A percentile compares a stretch with the other conserved stretches of the same genome.
Conservation (phyloP, 2,888 invertebrate species). For the Sinopyrophorus schimmeli region DNA sequence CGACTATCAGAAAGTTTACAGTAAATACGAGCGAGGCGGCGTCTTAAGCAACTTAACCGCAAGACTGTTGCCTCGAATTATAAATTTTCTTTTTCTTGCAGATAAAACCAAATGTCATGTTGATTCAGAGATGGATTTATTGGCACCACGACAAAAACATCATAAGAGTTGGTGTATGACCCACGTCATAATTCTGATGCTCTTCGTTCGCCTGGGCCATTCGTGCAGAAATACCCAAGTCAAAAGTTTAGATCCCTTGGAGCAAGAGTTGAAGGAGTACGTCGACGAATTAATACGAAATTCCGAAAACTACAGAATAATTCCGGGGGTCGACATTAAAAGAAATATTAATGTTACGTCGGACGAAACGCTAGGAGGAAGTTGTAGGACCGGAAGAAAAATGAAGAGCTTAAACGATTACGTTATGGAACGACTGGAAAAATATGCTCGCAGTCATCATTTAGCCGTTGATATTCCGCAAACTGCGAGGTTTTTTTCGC, state of each 20-base stretch:
- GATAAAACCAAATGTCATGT: conserved; percentile 40
- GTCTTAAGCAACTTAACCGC: too few species aligned
- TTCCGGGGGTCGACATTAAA: conserved; percentile 63
- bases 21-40: too few species aligned
- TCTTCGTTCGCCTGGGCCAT: conserved; percentile 22
- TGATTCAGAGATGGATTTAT: conserved; percentile 42
- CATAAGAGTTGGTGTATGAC: conserved; percentile 38
- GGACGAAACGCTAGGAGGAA: conserved; percentile 19
- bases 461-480: conserved; percentile 69
- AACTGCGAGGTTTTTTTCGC: conserved; percentile 65
- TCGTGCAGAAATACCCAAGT: conserved; percentile 19
- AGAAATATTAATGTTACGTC: conserved; percentile 35
- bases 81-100: conserved; percentile 24
- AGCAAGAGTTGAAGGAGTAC: conserved; percentile 60
- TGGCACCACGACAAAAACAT: conserved; percentile 45
- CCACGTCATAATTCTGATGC: conserved; percentile 26
- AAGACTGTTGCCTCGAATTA: not conserved
- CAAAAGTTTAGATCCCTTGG: conserved; percentile 46
- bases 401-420: conserved; percentile 59
- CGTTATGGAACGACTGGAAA: conserved; percentile 62
- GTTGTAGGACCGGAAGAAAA: conserved; percentile 40
- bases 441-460: conserved; percentile 64
- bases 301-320: conserved; percentile 61
- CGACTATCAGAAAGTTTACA: too few species aligned
- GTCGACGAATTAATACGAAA: conserved; percentile 62